A percentile compares a stretch with the other conserved stretches of the same genome.
phyloP scores from a whole-genome alignment of 2,797 vertebrate species.

The Chloroceryle amazona region DNA sequence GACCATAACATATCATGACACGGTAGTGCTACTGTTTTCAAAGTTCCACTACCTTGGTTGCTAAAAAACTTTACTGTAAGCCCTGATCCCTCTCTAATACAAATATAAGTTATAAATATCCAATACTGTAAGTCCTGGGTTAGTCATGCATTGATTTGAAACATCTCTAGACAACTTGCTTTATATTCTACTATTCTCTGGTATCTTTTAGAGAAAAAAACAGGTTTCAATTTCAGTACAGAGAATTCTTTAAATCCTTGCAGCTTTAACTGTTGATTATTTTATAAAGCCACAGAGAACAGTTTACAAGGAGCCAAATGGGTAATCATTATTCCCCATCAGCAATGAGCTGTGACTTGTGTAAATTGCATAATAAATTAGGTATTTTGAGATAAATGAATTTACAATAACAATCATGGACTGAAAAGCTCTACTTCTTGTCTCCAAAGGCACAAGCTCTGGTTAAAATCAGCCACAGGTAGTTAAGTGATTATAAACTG shows the following conservation, averaged over 20 bases:
- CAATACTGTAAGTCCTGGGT: not conserved
- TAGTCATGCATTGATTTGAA: not conserved
- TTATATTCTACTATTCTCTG: not conserved
- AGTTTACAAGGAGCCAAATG: slow-evolving; percentile 68
- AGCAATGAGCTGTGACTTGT: slow-evolving; percentile 67
- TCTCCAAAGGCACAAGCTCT: slow-evolving; percentile 80
- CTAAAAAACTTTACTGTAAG: not conserved
- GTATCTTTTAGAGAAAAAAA: not conserved
- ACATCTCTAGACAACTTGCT: slow-evolving; percentile 9
- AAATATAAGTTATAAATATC: not conserved
- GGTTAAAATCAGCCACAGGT: slow-evolving; percentile 85
- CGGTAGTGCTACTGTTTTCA: not conserved
- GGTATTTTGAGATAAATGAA: slow-evolving; percentile 71
- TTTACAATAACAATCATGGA: slow-evolving; percentile 70
- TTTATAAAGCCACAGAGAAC: slow-evolving; percentile 67
- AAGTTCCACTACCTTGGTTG: not conserved
- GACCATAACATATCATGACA: not conserved
- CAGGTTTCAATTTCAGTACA: not conserved
- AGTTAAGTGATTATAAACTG: slow-evolving; percentile 87
- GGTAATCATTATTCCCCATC: slow-evolving; percentile 73
- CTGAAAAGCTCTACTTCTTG: slow-evolving; percentile 77
- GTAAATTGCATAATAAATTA: slow-evolving; percentile 74
- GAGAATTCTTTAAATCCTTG: slow-evolving; percentile 55
- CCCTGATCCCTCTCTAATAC: not conserved
- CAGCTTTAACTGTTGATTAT: slow-evolving; percentile 49